Conservation (phyloP, 37 sponge, comb jelly and placozoan genomes). For the Hexactinellida sp. region DNA sequence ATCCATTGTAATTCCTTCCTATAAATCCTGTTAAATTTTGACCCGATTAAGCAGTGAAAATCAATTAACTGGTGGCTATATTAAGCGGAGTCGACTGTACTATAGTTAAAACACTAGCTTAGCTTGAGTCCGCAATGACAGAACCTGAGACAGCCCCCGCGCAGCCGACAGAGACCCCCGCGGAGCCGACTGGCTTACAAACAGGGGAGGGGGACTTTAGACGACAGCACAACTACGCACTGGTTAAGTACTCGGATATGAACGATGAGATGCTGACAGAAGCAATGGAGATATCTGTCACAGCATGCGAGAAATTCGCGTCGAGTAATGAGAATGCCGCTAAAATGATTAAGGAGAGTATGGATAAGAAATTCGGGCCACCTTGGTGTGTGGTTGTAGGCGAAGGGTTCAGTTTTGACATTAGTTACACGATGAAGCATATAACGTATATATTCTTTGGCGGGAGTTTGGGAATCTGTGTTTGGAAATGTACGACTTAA, state of each 20-base stretch:
- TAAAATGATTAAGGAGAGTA: conserved; percentile 95
- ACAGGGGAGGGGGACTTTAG: conserved; percentile 55
- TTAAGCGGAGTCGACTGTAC: too few species aligned
- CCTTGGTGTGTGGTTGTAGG: conserved; percentile 97
- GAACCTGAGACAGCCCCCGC: background rate
- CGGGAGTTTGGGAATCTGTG: conserved; percentile 75
- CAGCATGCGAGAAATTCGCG: conserved; percentile 91
- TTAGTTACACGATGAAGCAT: conserved; percentile 84
- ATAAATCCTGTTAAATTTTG: too few species aligned
- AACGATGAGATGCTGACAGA: conserved; percentile 92
- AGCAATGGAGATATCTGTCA: conserved; percentile 99
- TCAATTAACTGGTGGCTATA: too few species aligned
- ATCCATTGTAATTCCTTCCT: too few species aligned
- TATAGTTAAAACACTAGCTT: too few species aligned
- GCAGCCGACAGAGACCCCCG: background rate
- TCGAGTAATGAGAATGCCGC: conserved; percentile 89
- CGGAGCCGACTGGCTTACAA: background rate
- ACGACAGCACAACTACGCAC: conserved; percentile 71
- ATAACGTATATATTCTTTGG: conserved; percentile 96
- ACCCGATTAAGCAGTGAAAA: too few species aligned
- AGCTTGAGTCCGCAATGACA: too few species aligned
- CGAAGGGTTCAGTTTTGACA: conserved; percentile 86
- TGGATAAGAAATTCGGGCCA: conserved; percentile 99
- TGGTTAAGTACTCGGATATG: conserved; percentile 96
- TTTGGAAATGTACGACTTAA: conserved; percentile 86